A percentile compares a stretch with the other conserved stretches of the same genome.
phyloP scores from a whole-genome alignment of 1,140 invertebrate genomes.

The Monochamus saltuarius region DNA sequence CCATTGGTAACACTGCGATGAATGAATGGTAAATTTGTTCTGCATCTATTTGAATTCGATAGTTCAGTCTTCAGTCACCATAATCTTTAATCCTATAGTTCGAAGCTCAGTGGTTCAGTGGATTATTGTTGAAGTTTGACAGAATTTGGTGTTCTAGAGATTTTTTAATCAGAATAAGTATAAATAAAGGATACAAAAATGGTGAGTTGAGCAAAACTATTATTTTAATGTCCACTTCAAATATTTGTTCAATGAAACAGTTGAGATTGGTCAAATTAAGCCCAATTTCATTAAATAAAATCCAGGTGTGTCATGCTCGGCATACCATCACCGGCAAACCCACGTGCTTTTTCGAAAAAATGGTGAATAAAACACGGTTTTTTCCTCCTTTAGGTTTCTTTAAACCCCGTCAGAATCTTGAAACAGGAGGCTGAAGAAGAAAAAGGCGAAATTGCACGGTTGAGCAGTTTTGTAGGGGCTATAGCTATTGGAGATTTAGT shows the following conservation, averaged over 20 bases:
- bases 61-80: no score
- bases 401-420: slow-evolving; percentile 92
- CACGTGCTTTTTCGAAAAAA: slow-evolving; percentile 23
- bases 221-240: not conserved
- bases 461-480: slow-evolving; percentile 97
- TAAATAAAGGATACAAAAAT: no score
- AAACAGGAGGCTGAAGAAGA: slow-evolving; percentile 97
- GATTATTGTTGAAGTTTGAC: no score
- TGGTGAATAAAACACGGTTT: not conserved
- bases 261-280: not conserved
- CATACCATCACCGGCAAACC: slow-evolving; percentile 11
- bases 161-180: no score
- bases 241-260: not conserved
- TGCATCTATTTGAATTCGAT: no score
- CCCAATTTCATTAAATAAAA: not conserved
- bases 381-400: slow-evolving; percentile 66
- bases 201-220: not conserved
- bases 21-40: no score
- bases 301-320: slow-evolving; percentile 19
- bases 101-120: no score
- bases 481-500: slow-evolving; percentile 98
- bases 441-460: slow-evolving; percentile 90
- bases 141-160: no score
- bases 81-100: no score
- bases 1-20: no score